Base-by-base conservation (phyloP, 2,888 invertebrate genomes). In the Drosophila fulvimacula region DNA sequence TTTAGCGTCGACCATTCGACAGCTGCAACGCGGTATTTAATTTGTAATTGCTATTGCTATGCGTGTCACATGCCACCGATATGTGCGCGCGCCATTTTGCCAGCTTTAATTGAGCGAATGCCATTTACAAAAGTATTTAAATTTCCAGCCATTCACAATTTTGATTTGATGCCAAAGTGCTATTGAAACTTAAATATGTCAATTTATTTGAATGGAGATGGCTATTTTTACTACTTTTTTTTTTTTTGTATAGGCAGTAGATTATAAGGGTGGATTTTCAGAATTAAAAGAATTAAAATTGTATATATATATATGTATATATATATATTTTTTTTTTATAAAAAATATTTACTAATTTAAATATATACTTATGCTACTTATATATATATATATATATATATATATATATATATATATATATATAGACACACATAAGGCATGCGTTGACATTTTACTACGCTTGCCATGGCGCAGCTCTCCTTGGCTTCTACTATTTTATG, bases 391-490 rank as follows among this genome's bases (percentile, higher is more conserved):
- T n/a, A n/a, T n/a, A n/a, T n/a, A n/a, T n/a, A n/a, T n/a, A n/a
- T n/a, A n/a, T n/a, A n/a, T n/a, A n/a, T n/a, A n/a, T n/a, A n/a
- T n/a, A n/a, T n/a, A n/a, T n/a, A n/a, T n/a, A n/a, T n/a, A n/a
- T n/a, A n/a, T n/a, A 48, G 11, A 75, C 51, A 49, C 69, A 59
- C 44, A 64, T 49, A 66, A 69, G 56, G 56, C 74, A 86, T 63
- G 81, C 74, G 87, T 72, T 86, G 89, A 88, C 82, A 82, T 82
- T 88, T 76, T 70, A 72, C 66, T 70, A 62, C 56, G 55, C 39
- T 41, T 48, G 55, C 42, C 42, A 36, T 48, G 39, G 53, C 38
- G 46, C 52, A 36, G 41, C 52, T 46, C 39, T n/a, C n/a, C n/a
- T 56, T 70, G 71, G 59, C 57, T 63, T 59, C 59, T 46, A 52